A percentile compares a stretch with the other conserved stretches of the same genome.
phyloP scores from a whole-genome alignment of 1,140 invertebrate genomes.

The Harpegnathos saltator region DNA sequence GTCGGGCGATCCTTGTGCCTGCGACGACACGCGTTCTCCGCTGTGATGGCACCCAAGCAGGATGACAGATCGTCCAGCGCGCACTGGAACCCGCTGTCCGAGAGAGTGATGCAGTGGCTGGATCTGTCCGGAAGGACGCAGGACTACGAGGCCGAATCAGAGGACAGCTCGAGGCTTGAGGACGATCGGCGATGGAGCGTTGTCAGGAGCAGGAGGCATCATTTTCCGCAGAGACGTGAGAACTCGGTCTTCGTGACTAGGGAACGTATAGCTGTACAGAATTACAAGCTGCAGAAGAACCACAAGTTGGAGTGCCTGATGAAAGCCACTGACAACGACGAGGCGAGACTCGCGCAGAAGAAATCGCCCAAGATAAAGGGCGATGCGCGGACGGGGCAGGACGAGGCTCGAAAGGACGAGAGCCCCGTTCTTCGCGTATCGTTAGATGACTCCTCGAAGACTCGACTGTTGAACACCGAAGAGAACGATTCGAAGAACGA shows the following conservation, averaged over 20 bases:
- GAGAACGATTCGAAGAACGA: slow-evolving; percentile 4
- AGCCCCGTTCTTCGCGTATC: background rate
- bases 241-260: slow-evolving; percentile 14
- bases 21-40: slow-evolving; percentile 7
- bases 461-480: background rate
- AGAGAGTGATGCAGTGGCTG: slow-evolving; percentile 86
- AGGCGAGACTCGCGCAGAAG: slow-evolving; percentile 13
- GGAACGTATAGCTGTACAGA: slow-evolving; percentile 57
- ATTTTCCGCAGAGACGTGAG: slow-evolving; percentile 42
- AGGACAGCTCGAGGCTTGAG: background rate
- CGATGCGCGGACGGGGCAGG: background rate
- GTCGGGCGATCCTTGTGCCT: background rate
- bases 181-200: slow-evolving; percentile 48
- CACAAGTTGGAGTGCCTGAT: slow-evolving; percentile 15
- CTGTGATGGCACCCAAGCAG: background rate
- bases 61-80: slow-evolving; percentile 44
- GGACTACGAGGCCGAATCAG: slow-evolving; percentile 40
- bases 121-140: slow-evolving; percentile 81
- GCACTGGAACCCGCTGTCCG: slow-evolving; percentile 80
- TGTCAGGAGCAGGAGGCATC: slow-evolving; percentile 12
- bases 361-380: slow-evolving; percentile 33
- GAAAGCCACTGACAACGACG: background rate
- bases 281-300: slow-evolving; percentile 68
- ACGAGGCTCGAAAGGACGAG: background rate
- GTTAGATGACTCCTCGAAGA: background rate